Evolutionary conservation across 2,113 vertebrate genomes (phyloP).

Genomic region (Balaenoptera acutorostrata): DNA sequence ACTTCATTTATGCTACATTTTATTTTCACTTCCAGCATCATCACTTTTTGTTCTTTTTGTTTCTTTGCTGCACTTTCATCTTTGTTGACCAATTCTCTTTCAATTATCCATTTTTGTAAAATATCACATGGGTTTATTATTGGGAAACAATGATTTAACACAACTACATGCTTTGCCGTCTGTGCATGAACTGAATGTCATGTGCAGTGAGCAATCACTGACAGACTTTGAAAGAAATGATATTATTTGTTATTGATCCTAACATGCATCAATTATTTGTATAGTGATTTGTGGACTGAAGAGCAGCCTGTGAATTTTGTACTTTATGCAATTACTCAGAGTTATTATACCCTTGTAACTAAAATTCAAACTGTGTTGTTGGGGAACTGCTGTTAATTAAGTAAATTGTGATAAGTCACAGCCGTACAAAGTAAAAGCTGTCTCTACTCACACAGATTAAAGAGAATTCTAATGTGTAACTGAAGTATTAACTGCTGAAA

Average conservation of each 20-base stretch:
- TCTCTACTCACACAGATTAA: neutral
- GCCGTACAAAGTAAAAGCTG: neutral
- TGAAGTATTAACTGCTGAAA: neutral
- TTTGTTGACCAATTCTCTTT: neutral
- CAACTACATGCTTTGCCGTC: neutral
- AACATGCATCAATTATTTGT: neutral
- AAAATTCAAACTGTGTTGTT: neutral
- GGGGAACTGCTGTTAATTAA: neutral
- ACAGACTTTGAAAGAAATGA: neutral
- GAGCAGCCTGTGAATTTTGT: neutral
- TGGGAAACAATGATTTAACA: neutral
- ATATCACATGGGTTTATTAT: neutral
- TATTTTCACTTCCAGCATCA: neutral
- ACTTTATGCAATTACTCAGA: neutral
- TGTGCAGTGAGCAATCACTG: neutral
- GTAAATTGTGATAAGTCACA: neutral
- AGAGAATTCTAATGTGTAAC: neutral
- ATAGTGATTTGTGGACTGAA: neutral
- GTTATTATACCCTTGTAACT: neutral
- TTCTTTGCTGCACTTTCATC: neutral
- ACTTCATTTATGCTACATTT: neutral
- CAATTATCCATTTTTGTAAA: neutral
- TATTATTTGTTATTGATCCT: neutral
- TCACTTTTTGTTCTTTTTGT: neutral
- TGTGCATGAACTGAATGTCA: neutral